Evolutionary conservation across 2,888 invertebrate species (phyloP).

Genomic region (Trilocha varians): DNA sequence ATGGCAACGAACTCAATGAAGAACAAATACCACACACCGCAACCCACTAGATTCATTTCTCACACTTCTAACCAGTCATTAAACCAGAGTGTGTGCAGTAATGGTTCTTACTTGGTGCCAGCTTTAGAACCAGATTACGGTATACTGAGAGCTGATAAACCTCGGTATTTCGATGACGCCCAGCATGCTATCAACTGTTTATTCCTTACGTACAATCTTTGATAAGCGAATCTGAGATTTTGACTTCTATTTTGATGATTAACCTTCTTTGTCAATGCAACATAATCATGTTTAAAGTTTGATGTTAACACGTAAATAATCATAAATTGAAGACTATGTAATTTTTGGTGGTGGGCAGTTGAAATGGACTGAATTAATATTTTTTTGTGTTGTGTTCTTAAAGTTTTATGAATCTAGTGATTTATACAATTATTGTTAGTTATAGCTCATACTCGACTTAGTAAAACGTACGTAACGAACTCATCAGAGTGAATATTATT

Average conservation of each 20-base stretch:
- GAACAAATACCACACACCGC: slow-evolving; percentile 36
- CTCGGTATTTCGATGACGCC: slow-evolving; percentile 55
- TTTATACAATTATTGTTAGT: too few relatives aligned
- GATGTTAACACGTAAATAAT: too few relatives aligned
- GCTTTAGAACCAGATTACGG: slow-evolving; percentile 60
- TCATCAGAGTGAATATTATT: too few relatives aligned
- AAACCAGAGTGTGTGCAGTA: slow-evolving; percentile 25
- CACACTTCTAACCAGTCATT: slow-evolving; percentile 32
- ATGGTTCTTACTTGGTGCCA: slow-evolving; percentile 28
- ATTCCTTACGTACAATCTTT: slow-evolving; percentile 50
- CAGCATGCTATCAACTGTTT: slow-evolving; percentile 56
- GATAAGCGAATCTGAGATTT: slow-evolving; percentile 10
- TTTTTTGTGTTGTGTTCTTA: too few relatives aligned
- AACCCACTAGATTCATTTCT: slow-evolving; percentile 29
- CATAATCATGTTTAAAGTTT: too few relatives aligned
- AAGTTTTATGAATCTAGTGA: too few relatives aligned
- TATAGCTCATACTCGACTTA: too few relatives aligned
- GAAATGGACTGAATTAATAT: too few relatives aligned
- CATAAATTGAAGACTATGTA: too few relatives aligned
- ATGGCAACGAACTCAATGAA: slow-evolving; percentile 39
- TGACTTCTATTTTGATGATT: background rate
- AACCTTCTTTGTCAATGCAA: too few relatives aligned
- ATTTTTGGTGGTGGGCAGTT: too few relatives aligned
- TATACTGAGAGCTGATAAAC: slow-evolving; percentile 43
- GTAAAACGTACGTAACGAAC: too few relatives aligned